phyloP scores from a whole-genome alignment of 2,797 vertebrate species.

The Tenualosa ilisha region DNA sequence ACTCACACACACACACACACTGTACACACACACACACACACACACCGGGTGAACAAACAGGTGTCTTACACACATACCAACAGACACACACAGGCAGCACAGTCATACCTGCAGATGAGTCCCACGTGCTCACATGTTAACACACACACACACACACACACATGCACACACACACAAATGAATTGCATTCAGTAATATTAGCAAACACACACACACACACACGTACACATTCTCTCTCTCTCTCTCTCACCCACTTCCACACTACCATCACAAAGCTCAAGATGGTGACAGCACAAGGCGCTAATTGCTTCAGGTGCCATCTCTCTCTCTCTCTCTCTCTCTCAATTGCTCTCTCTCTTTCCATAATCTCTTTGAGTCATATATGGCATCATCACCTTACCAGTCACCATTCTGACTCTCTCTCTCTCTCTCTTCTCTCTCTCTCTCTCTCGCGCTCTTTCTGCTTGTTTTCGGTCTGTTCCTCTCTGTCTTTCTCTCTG shows the following conservation, averaged over 20 bases:
- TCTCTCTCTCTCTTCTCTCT: constrained; percentile 55
- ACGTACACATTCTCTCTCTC: background rate
- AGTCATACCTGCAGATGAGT: background rate
- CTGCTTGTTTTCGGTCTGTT: background rate
- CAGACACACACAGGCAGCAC: background rate
- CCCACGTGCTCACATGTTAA: background rate
- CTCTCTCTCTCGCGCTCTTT: too few relatives aligned
- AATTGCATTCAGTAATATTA: background rate
- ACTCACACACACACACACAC: background rate
- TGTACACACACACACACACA: constrained; percentile 1
- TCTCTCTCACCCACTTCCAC: background rate
- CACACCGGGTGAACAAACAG: background rate
- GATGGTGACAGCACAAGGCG: background rate
- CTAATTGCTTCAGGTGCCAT: background rate
- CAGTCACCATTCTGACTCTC: constrained; percentile 53
- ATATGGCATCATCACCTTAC: constrained; percentile 51
- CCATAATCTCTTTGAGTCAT: constrained; percentile 28
- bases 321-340: background rate
- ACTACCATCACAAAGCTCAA: background rate
- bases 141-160: constrained; percentile 22
- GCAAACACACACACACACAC: background rate
- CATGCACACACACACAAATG: background rate
- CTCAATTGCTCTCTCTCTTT: background rate
- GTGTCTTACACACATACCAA: constrained; percentile 1
- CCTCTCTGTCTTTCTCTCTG: constrained; percentile 42